Evolutionary conservation across 92 coral and sea anemone species (phyloP), one percentile per base, ranked within the genome.

Genomic region (Anthopleura xanthogrammica): DNA sequence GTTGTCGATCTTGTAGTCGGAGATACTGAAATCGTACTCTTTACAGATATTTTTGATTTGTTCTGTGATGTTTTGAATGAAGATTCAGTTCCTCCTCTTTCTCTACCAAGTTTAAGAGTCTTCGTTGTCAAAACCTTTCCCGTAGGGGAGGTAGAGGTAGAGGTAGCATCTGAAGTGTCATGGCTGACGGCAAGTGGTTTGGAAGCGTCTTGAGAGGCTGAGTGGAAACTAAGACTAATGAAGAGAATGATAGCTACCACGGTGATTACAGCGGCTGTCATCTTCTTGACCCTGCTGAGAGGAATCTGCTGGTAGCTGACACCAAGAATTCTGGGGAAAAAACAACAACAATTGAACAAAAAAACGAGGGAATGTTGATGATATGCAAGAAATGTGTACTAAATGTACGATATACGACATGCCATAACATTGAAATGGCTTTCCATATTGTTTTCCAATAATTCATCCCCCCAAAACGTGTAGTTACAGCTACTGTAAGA

Each of bases 301-400:
- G 94, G 80, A 9, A 89, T 89, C 72, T 91, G 94, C 20, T 91
- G 94, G 76, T 91, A 91, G 73, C 85, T 88, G 29, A 91, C 91
- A 57, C 89, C 87, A 60, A 91, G 89, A 56, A 91, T 81, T 80
- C 94, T 91, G 77, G 12, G 19, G 2, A 29, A 62, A 62, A 20
- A 62, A 20, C 22, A 29, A 29, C 36, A 29, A 29, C 36, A 29
- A 29, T 29, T 29, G 36, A 29, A 29, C 36, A 29, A 29, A 29
- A 29, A 29, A 29, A 29, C 36, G 36, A 29, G 36, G 1, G 36
- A 29, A 29, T 29, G 36, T 29, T 29, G 36, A 29, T 29, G 36
- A 29, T 29, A 29, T 29, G 1, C 36, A 29, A 29, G 36, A 29
- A 29, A 29, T 29, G 36, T 29, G 36, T 29, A 29, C 36, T 29